Evolutionary conservation across 2,797 vertebrate species (phyloP), one percentile per base, ranked within the genome.

Genomic region (Scomberomorus guttatus): DNA sequence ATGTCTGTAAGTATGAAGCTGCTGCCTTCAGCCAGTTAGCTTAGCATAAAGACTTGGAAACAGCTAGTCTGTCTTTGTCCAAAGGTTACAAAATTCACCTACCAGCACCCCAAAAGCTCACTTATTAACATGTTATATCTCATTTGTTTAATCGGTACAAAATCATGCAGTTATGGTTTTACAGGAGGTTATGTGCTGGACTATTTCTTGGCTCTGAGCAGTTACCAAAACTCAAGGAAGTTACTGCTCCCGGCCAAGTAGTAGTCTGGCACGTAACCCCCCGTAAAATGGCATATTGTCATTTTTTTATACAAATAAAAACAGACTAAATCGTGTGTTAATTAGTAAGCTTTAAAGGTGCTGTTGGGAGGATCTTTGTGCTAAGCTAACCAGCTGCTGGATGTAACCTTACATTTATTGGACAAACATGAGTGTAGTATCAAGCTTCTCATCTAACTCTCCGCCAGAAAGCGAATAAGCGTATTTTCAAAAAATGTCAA

Each of bases 401-500:
- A 11, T 48, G 17, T 25, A 27, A 20, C 39, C 42, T 57, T 10
- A 34, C 42, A 66, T 48, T 32, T 27, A 46, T 1, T 5, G 1
- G 59, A 20, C 64, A 63, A 13, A 65, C 13, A 59, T 18, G 13
- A 61, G 17, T 18, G 14, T 42, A 0, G 27, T 34, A 22, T n/a
- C 10, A 29, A 64, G 66, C 37, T 27, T 76, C 50, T 68, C 65
- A 71, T 69, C 24, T 15, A 61, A 56, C 14, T 42, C 13, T 42
- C 50, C 44, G 4, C 0, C 17, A 69, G 54, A 8, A 0, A 67
- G 6, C 4, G n/a, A 2, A 68, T 6, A 64, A 64, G 22, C 20
- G 24, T 37, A 69, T 78, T 86, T 78, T 74, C 63, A 22, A 59
- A 59, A 59, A 88, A 82, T 72, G 56, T 51, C 24, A 20, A 72